Evolutionary conservation across 2,888 invertebrate species (phyloP).

Genomic region (Entomobrya multifasciata): DNA sequence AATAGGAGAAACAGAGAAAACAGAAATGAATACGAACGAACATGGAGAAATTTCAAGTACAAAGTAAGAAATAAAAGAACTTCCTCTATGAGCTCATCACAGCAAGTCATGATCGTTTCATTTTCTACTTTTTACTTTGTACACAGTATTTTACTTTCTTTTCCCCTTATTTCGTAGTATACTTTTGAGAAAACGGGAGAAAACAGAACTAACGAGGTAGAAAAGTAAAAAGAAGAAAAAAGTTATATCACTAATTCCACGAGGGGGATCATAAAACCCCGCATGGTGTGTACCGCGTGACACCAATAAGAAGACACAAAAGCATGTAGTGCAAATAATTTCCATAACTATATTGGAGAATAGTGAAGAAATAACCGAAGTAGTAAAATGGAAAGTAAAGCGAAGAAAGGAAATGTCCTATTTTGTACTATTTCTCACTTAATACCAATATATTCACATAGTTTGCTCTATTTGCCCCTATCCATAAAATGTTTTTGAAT

Average conservation of each 20-base stretch:
- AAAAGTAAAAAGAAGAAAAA: neutral
- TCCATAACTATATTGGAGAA: constrained; percentile 22
- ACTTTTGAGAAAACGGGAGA: neutral
- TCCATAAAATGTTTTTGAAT: neutral
- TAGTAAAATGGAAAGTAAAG: neutral
- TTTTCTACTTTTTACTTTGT: neutral
- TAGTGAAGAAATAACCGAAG: neutral
- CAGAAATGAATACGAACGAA: neutral
- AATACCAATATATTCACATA: too few species aligned
- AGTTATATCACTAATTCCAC: constrained; percentile 49
- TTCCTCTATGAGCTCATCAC: constrained; percentile 20
- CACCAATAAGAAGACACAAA: neutral
- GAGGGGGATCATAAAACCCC: constrained; percentile 32
- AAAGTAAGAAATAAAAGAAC: neutral
- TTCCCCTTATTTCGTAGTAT: neutral
- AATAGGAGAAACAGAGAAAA: neutral
- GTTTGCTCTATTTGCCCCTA: too few species aligned
- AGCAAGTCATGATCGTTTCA: constrained; percentile 4
- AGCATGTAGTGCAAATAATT: neutral
- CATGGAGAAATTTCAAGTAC: neutral
- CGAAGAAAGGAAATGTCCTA: neutral
- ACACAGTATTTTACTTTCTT: too few species aligned
- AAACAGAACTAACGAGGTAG: neutral
- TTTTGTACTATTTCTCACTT: neutral
- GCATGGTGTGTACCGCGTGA: neutral